Evolutionary conservation across 2,888 invertebrate genomes (phyloP), one percentile per base, ranked within the genome.

Genomic region (Clepsis dumicolana): DNA sequence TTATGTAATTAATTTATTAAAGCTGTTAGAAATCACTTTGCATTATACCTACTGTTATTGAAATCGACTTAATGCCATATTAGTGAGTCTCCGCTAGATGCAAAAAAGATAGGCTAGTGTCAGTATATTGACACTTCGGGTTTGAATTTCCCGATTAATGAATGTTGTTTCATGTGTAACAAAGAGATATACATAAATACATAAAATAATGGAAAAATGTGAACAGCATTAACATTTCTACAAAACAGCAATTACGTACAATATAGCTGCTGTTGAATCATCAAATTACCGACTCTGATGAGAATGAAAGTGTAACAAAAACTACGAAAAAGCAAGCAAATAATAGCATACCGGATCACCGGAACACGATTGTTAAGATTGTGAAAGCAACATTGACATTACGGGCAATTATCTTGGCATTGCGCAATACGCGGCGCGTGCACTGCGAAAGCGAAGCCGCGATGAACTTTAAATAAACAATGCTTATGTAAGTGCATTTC

Each of bases 361-460:
- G 86, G 87, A 89, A 86, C 85, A 82, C 72, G 77, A 73, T 77
- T 75, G 76, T 79, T 79, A 72, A 76, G 76, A 82, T 87, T 87
- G 91, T 90, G 92, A 92, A 92, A 91, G 91, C 82, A 90, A 87
- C 89, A 90, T 90, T 91, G 91, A 91, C 90, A 91, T 91, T 90
- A 90, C 85, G 77, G 77, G 77, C 86, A 88, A 90, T 91, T 89
- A 89, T 82, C 79, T 82, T 72, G 73, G 73, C 63, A 82, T 91
- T 91, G 82, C 86, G 85, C 79, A 91, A 91, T 41, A 76, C 70
- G 78, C 80, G 75, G 71, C 73, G 74, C 67, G 70, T 67, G 75
- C 70, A 70, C 72, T 80, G 89, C 86, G 90, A 90, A 92, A 91
- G 91, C 85, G 81, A 84, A 85, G 78, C 78, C 72, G 75, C 77